Evolutionary conservation across 2,888 invertebrate species (phyloP).

Genomic region (Rotaria sp.): DNA sequence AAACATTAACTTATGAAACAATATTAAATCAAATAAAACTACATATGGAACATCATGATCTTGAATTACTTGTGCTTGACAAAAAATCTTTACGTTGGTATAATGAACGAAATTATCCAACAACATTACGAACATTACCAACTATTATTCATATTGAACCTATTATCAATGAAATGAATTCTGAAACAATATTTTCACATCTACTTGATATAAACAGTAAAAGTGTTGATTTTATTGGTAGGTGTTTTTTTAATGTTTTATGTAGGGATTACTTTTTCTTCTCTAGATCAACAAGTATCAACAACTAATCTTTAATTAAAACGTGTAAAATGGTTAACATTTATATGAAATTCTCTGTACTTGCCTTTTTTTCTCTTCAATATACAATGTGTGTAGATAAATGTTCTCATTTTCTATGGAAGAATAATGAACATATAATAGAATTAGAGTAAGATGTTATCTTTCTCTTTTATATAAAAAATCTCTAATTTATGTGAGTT

Average conservation of each 20-base stretch:
- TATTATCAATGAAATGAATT: constrained; percentile 31
- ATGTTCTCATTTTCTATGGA: neutral
- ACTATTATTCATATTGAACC: constrained; percentile 39
- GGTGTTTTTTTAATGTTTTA: neutral
- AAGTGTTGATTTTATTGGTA: neutral
- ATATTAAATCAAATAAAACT: constrained; percentile 16
- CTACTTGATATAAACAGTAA: too few relatives aligned
- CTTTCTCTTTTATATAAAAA: too few relatives aligned
- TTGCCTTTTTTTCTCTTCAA: neutral
- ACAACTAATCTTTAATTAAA: neutral
- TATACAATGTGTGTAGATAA: neutral
- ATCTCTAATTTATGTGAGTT: too few relatives aligned
- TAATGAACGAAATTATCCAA: constrained; percentile 30
- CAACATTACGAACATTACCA: constrained; percentile 31
- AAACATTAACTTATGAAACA: constrained; percentile 33
- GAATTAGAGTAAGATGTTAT: too few relatives aligned
- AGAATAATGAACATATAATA: neutral
- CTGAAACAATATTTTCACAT: neutral
- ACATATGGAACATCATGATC: constrained; percentile 30
- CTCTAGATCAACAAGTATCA: neutral
- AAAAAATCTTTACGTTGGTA: constrained; percentile 35
- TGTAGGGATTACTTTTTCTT: neutral
- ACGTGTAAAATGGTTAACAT: neutral
- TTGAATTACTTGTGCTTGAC: constrained; percentile 36
- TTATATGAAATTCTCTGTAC: neutral